Percentiles rank a stretch among this genome's conserved stretches.
phyloP scores from a whole-genome alignment of 1,140 invertebrate genomes.

The Macrosteles quadrilineatus region DNA sequence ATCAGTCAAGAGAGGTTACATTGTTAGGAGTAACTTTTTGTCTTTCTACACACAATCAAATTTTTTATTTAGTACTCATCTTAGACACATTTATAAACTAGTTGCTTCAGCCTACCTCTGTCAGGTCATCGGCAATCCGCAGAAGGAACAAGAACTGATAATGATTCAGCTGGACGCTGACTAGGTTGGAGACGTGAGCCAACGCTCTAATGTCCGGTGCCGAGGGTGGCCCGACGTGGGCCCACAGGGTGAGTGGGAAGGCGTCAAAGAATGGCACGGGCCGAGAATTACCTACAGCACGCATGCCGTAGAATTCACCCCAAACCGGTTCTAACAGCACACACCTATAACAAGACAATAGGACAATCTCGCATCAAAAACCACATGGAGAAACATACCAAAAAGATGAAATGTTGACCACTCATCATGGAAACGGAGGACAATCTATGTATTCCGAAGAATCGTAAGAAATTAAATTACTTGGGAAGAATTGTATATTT shows the following conservation, averaged over 20 bases:
- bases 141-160: slow-evolving; percentile 90
- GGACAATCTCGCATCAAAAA: not conserved
- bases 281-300: slow-evolving; percentile 67
- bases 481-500: too few relatives aligned
- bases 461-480: too few relatives aligned
- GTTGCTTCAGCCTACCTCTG: slow-evolving; percentile 49
- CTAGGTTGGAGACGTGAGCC: slow-evolving; percentile 73
- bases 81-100: too few relatives aligned
- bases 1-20: too few relatives aligned
- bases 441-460: too few relatives aligned
- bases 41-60: too few relatives aligned
- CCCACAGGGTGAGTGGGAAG: slow-evolving; percentile 84
- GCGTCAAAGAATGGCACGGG: slow-evolving; percentile 88
- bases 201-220: slow-evolving; percentile 67
- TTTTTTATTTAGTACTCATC: too few relatives aligned
- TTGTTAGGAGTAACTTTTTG: too few relatives aligned
- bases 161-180: slow-evolving; percentile 87
- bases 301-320: slow-evolving; percentile 86
- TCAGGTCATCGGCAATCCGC: slow-evolving; percentile 76
- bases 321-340: slow-evolving; percentile 86
- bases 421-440: too few relatives aligned
- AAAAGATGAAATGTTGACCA: too few relatives aligned
- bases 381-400: not conserved
- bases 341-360: slow-evolving; percentile 56
- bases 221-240: slow-evolving; percentile 51